These are phyloP conservation scores for Bursaphelenchus mucronatus DNA, from an alignment of 1,140 invertebrate species.

Conservation along the genomic window DNA sequence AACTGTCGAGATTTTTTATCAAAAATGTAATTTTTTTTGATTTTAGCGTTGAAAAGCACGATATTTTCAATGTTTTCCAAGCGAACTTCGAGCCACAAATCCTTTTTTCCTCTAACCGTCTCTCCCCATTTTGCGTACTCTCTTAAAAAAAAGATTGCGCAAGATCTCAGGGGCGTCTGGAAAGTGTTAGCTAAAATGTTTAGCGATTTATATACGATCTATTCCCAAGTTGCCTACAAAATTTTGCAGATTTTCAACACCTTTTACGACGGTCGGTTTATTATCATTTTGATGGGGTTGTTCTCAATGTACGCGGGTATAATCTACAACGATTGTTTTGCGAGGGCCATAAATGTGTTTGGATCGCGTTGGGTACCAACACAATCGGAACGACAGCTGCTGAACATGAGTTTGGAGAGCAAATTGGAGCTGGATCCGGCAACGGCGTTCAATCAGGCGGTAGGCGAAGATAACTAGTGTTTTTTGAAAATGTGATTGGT, in stretches of 20 bases:
- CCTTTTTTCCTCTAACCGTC: too few species aligned
- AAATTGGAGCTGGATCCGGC: constrained; percentile 31
- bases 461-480: not conserved
- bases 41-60: too few species aligned
- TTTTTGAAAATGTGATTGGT: constrained; percentile 5
- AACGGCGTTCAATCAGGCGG: constrained; percentile 19
- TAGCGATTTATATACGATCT: too few species aligned
- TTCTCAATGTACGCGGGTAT: constrained; percentile 95
- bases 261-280: constrained; percentile 94
- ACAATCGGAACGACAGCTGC: constrained; percentile 18
- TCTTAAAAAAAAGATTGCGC: too few species aligned
- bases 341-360: constrained; percentile 90
- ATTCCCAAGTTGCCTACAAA: not conserved
- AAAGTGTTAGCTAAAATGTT: too few species aligned
- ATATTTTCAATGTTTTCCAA: too few species aligned
- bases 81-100: too few species aligned
- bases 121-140: too few species aligned
- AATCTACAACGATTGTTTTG: constrained; percentile 94
- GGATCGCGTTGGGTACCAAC: constrained; percentile 76
- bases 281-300: constrained; percentile 90
- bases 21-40: too few species aligned
- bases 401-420: not conserved
- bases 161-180: too few species aligned
- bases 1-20: too few species aligned
- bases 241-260: constrained; percentile 80